These are phyloP conservation scores for Ctenopoma kingsleyae DNA, from an alignment of 2,797 vertebrate genomes.

Conservation along the genomic window DNA sequence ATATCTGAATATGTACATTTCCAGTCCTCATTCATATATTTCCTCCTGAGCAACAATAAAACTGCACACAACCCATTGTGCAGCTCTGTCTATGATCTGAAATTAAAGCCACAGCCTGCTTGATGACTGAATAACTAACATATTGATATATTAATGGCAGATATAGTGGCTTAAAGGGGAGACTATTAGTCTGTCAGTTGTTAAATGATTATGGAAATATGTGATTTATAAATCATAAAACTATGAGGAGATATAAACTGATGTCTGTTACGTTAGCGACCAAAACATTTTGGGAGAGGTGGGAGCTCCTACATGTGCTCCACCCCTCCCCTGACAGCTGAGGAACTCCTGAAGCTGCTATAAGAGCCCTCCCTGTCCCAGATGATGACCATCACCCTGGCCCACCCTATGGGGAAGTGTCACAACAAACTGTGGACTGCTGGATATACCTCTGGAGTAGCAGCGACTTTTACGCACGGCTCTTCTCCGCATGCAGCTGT, in stretches of 20 bases:
- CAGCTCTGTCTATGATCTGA: too few species aligned
- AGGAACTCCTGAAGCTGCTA: slow-evolving; percentile 37
- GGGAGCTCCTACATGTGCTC: slow-evolving; percentile 19
- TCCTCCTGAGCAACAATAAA: too few species aligned
- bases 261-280: slow-evolving; percentile 20
- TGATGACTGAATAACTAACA: too few species aligned
- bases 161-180: too few species aligned
- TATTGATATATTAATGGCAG: too few species aligned
- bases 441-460: not conserved
- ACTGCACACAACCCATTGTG: too few species aligned
- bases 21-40: too few species aligned
- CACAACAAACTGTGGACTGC: slow-evolving; percentile 10
- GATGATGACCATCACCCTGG: slow-evolving; percentile 16
- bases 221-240: too few species aligned
- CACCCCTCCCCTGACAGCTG: slow-evolving; percentile 44
- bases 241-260: not conserved
- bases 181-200: too few species aligned
- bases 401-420: slow-evolving; percentile 40
- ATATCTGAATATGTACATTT: too few species aligned
- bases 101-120: too few species aligned
- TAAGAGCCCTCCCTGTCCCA: slow-evolving; percentile 53
- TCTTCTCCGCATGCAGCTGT: slow-evolving; percentile 16
- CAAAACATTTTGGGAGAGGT: slow-evolving; percentile 34
- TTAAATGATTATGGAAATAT: too few species aligned
- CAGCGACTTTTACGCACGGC: slow-evolving; percentile 33